phyloP scores from a whole-genome alignment of 2,113 vertebrate species.

The Bolborhynchus lineola region DNA sequence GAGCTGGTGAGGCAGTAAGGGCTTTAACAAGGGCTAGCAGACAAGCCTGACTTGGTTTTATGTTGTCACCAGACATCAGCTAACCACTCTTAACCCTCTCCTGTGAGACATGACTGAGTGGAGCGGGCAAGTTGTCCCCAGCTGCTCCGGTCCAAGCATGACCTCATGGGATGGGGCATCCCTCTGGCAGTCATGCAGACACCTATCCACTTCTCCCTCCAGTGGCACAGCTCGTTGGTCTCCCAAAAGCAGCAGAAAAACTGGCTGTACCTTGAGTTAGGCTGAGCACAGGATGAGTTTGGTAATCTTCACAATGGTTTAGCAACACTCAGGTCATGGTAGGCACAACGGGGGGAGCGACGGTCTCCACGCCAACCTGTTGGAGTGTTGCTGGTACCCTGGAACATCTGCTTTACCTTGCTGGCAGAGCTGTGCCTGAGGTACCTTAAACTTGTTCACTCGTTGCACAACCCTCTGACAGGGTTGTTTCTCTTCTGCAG shows the following conservation, averaged over 20 bases:
- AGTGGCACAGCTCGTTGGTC: background rate
- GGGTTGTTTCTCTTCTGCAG: background rate
- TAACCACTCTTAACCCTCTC: background rate
- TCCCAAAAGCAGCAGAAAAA: rapidly evolving
- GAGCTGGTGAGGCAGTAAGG: background rate
- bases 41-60: background rate
- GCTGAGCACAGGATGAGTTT: background rate
- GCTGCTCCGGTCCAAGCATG: rapidly evolving
- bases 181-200: background rate
- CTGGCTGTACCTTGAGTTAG: background rate
- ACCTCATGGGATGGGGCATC: rapidly evolving
- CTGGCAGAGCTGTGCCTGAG: background rate
- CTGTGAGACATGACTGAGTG: background rate
- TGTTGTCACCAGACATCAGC: background rate
- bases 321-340: background rate
- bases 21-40: background rate
- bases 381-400: background rate
- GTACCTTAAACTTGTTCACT: background rate
- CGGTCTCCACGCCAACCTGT: background rate
- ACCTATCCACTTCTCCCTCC: rapidly evolving
- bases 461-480: background rate
- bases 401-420: background rate
- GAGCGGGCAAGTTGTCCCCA: background rate
- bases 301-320: background rate
- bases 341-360: background rate